phyloP scores from a whole-genome alignment of 1,140 invertebrate genomes.

The Glomeris maerens region DNA sequence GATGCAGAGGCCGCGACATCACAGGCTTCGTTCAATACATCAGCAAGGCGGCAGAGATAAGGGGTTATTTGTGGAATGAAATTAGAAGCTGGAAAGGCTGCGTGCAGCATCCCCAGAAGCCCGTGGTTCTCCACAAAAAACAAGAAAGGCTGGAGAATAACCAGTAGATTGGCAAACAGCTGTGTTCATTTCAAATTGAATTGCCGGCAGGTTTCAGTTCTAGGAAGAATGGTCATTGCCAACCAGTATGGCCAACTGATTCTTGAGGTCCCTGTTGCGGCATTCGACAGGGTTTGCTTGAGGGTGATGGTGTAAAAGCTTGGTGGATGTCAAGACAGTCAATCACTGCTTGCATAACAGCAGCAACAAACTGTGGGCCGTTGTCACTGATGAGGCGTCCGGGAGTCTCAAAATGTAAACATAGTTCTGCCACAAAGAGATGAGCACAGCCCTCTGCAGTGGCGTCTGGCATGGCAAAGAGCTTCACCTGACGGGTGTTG shows the following conservation, averaged over 20 bases:
- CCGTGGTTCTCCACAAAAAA: too few relatives aligned
- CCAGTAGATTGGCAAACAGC: too few relatives aligned
- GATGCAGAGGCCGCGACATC: too few relatives aligned
- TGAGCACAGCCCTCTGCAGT: slow-evolving; percentile 2
- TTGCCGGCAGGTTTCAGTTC: too few relatives aligned
- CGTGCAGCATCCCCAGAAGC: too few relatives aligned
- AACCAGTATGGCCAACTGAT: neutral
- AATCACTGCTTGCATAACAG: neutral
- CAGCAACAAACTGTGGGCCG: slow-evolving; percentile 7
- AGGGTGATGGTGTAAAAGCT: neutral
- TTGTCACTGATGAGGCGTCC: slow-evolving; percentile 4
- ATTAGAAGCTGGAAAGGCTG: too few relatives aligned
- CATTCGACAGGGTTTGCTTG: slow-evolving; percentile 11
- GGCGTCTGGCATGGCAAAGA: neutral
- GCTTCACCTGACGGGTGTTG: slow-evolving; percentile 7
- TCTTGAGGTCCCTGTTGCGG: slow-evolving; percentile 6
- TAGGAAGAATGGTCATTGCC: too few relatives aligned
- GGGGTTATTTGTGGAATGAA: too few relatives aligned
- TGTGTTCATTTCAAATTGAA: too few relatives aligned
- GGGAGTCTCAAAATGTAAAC: slow-evolving; percentile 2
- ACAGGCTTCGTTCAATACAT: too few relatives aligned
- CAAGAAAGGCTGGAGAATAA: too few relatives aligned
- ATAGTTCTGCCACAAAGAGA: slow-evolving; percentile 9
- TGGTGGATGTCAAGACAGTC: slow-evolving; percentile 1
- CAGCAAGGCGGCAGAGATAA: too few relatives aligned